Evolutionary conservation across 1,140 invertebrate genomes (phyloP).

Genomic region (Asobara japonica): DNA sequence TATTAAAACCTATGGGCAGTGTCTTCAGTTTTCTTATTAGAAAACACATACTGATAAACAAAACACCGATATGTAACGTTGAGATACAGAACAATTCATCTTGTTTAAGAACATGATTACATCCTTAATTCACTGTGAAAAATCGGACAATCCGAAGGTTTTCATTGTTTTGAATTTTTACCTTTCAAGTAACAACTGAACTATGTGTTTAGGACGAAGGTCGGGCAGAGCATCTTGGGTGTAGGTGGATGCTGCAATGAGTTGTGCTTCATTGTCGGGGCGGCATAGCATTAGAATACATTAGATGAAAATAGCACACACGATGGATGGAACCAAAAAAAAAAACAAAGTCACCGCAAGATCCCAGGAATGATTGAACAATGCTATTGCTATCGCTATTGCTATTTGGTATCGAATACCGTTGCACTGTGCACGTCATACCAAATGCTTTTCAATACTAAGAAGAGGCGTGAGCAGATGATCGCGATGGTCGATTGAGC

Average conservation of each 20-base stretch:
- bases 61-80: too few species aligned
- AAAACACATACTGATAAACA: too few species aligned
- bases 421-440: background rate
- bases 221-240: conserved; percentile 22
- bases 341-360: background rate
- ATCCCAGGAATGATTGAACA: background rate
- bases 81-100: too few species aligned
- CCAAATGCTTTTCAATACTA: background rate
- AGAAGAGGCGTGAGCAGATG: background rate
- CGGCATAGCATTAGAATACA: conserved; percentile 60
- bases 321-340: background rate
- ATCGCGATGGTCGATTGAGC: background rate
- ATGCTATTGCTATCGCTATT: too few species aligned
- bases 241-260: conserved; percentile 54
- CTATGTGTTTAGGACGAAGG: conserved; percentile 1
- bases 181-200: background rate
- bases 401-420: too few species aligned
- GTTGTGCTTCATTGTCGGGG: conserved; percentile 58
- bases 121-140: background rate
- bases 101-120: too few species aligned
- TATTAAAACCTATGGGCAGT: too few species aligned
- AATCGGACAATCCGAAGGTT: background rate
- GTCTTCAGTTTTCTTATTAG: too few species aligned
- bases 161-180: conserved; percentile 2
- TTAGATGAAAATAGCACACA: conserved; percentile 39